A percentile compares a stretch with the other conserved stretches of the same genome.
These are phyloP conservation scores for Latrodectus elegans DNA, from an alignment of 2,888 invertebrate genomes.

Conservation along the genomic window DNA sequence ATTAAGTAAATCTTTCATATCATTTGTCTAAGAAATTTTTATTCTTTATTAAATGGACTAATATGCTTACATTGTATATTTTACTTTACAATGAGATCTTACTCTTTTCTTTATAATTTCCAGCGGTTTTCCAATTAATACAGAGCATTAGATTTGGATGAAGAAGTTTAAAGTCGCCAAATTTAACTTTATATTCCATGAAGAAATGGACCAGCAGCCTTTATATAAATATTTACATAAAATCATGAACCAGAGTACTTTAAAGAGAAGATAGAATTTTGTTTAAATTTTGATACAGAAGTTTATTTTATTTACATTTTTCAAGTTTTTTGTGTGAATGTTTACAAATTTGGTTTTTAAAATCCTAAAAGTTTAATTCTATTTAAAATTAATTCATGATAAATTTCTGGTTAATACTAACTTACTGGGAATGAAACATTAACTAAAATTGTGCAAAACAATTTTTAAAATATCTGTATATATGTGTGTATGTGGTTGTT, in stretches of 20 bases:
- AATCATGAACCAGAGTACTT: not conserved
- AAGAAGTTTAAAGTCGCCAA: constrained; percentile 46
- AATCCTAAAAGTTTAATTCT: no score
- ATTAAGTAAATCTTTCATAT: no score
- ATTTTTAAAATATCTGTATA: constrained; percentile 15
- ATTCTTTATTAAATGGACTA: no score
- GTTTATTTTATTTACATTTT: not conserved
- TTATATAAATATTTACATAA: constrained; percentile 55
- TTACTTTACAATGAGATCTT: no score
- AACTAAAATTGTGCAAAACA: not conserved
- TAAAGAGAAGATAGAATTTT: not conserved
- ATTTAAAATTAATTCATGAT: no score
- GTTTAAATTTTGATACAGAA: not conserved
- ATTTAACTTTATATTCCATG: constrained; percentile 50
- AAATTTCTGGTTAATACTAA: no score
- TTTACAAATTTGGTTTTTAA: no score
- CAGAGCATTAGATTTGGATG: constrained; percentile 90
- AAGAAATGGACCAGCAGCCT: constrained; percentile 61
- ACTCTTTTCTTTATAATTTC: constrained; percentile 74
- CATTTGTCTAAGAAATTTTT: no score
- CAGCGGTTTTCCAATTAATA: constrained; percentile 97
- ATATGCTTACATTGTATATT: no score
- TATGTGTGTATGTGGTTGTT: constrained; percentile 27
- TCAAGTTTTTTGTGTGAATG: no score
- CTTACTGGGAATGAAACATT: no score